Percentiles rank a stretch among this genome's conserved stretches.
Conservation (phyloP, 2,888 invertebrate species). For the Rhogogaster chlorosoma region DNA sequence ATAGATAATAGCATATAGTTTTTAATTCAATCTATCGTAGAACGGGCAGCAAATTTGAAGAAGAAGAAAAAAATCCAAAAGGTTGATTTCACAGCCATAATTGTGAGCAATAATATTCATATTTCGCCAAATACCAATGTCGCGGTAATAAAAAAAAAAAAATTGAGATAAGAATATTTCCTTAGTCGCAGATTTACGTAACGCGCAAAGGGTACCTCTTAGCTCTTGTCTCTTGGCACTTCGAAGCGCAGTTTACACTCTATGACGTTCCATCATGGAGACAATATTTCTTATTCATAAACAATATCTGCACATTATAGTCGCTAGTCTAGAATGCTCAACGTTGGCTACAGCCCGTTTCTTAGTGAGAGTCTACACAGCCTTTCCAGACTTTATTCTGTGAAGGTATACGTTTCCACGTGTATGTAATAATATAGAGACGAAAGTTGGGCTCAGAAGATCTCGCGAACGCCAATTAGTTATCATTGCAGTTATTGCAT, state of each 20-base stretch:
- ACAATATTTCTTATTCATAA: neutral
- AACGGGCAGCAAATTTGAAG: neutral
- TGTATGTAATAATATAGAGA: neutral
- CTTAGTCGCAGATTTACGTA: neutral
- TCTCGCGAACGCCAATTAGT: neutral
- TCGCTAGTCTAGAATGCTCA: neutral
- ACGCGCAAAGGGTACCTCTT: neutral
- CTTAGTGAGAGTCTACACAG: neutral
- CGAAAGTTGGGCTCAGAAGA: slow-evolving; percentile 3
- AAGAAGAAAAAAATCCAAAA: neutral
- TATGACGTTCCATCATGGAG: neutral
- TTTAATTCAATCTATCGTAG: neutral
- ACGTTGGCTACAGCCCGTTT: neutral
- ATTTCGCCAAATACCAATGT: neutral
- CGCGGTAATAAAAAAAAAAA: neutral
- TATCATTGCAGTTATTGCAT: neutral
- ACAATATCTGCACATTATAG: neutral
- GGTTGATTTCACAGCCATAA: neutral
- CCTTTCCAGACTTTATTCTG: neutral
- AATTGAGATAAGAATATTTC: neutral
- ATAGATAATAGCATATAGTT: neutral
- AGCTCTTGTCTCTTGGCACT: neutral
- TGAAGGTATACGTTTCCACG: neutral
- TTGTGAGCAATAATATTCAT: neutral
- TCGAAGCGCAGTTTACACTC: slow-evolving; percentile 3